Conservation (phyloP, 2,113 vertebrate genomes). For the Columba janthina region DNA sequence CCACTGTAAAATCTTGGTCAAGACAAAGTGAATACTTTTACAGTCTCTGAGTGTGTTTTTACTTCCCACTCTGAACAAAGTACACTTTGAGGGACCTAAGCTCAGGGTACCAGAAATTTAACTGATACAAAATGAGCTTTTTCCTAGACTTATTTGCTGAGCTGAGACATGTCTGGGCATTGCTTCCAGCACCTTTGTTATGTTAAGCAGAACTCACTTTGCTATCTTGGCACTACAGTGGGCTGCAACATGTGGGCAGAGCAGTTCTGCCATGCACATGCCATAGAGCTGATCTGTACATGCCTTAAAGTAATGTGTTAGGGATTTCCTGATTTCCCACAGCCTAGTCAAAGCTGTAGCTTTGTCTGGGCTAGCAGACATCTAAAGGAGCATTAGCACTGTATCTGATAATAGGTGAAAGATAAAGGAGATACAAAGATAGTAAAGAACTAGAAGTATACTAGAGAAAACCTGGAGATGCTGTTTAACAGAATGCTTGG, state of each 20-base stretch:
- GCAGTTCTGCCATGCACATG: not conserved
- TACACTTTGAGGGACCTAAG: not conserved
- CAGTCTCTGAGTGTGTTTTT: not conserved
- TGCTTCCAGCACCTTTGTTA: not conserved
- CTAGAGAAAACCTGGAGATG: not conserved
- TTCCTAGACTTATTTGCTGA: not conserved
- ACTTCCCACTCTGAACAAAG: not conserved
- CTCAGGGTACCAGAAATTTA: not conserved
- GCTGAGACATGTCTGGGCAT: not conserved
- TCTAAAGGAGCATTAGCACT: not conserved
- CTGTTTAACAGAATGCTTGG: not conserved
- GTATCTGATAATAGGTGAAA: not conserved
- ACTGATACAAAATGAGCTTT: not conserved
- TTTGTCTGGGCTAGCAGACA: not conserved
- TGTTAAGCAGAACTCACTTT: not conserved
- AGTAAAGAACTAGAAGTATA: not conserved
- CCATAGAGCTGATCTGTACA: not conserved
- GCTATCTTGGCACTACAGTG: not conserved
- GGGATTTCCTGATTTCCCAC: not conserved
- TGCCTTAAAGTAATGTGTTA: not conserved
- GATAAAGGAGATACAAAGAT: not conserved
- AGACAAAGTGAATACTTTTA: not conserved
- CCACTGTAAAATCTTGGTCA: not conserved
- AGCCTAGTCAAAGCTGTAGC: not conserved
- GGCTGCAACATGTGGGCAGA: accelerated